These are phyloP conservation scores for Pharmacophagus antenor DNA, from an alignment of 2,888 invertebrate genomes.

Conservation along the genomic window DNA sequence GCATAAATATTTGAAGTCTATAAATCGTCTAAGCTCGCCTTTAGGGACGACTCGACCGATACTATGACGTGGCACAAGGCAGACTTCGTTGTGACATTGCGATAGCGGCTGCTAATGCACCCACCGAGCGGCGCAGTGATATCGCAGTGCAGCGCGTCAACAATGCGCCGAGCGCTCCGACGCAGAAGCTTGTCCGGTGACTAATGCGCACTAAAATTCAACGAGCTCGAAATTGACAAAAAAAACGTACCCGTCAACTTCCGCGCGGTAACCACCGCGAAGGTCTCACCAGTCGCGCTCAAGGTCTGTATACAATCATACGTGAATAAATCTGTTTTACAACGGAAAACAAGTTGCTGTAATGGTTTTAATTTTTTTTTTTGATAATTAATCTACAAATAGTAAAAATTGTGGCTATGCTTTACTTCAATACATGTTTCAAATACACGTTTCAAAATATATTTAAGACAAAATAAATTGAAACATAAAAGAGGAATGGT, in stretches of 20 bases:
- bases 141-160: conserved; percentile 63
- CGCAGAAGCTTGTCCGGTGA: conserved; percentile 66
- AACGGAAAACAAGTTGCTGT: conserved; percentile 64
- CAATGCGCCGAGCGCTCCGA: conserved; percentile 60
- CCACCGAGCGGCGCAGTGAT: conserved; percentile 47
- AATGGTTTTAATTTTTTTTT: conserved; percentile 58
- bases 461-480: conserved; percentile 56
- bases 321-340: conserved; percentile 74
- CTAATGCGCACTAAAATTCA: conserved; percentile 74
- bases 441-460: too few relatives aligned
- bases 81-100: conserved; percentile 72
- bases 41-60: conserved; percentile 33
- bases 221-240: conserved; percentile 76
- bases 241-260: conserved; percentile 72
- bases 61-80: conserved; percentile 60
- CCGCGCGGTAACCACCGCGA: conserved; percentile 79
- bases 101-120: conserved; percentile 74
- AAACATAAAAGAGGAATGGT: conserved; percentile 59
- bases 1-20: conserved; percentile 4
- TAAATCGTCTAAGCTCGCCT: neutral
- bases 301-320: conserved; percentile 79
- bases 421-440: too few relatives aligned
- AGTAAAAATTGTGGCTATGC: conserved; percentile 43
- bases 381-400: conserved; percentile 50
- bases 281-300: conserved; percentile 75